These are phyloP conservation scores for Mamestra brassicae DNA, from an alignment of 2,888 invertebrate genomes.

Conservation along the genomic window DNA sequence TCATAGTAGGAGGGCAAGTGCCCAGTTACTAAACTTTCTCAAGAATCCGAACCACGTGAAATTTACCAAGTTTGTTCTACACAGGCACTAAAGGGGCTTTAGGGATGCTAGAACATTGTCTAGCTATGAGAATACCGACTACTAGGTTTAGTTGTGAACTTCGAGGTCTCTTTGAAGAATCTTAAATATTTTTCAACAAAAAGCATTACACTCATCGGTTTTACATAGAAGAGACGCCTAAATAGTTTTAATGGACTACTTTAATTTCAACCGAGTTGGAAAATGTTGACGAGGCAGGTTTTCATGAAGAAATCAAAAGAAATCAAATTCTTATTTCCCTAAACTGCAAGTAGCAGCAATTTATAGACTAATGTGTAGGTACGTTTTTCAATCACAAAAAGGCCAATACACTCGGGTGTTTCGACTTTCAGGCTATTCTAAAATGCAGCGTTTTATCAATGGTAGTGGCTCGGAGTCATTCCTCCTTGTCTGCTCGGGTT, in stretches of 20 bases:
- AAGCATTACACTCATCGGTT: too few relatives aligned
- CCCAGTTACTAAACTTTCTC: background rate
- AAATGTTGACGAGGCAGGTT: background rate
- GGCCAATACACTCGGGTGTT: slow-evolving; percentile 29
- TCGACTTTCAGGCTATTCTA: slow-evolving; percentile 28
- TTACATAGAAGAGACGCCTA: too few relatives aligned
- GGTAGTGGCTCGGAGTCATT: slow-evolving; percentile 67
- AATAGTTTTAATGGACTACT: too few relatives aligned
- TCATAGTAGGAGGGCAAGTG: too few relatives aligned
- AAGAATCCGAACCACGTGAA: slow-evolving; percentile 14
- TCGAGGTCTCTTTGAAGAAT: background rate
- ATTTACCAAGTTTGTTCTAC: slow-evolving; percentile 22
- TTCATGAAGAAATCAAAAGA: background rate
- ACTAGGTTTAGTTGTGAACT: background rate
- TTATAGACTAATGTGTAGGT: background rate
- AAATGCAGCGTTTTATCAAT: slow-evolving; percentile 59
- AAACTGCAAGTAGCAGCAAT: background rate
- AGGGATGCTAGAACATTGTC: slow-evolving; percentile 5
- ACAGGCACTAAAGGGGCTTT: slow-evolving; percentile 20
- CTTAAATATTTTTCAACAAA: too few relatives aligned
- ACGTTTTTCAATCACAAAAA: slow-evolving; percentile 26
- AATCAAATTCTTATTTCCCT: background rate
- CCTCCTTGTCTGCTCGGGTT: slow-evolving; percentile 70
- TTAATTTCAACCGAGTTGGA: background rate
- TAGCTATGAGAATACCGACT: background rate